Evolutionary conservation across 2,797 vertebrate species (phyloP).

Genomic region (Phrynocephalus forsythii): DNA sequence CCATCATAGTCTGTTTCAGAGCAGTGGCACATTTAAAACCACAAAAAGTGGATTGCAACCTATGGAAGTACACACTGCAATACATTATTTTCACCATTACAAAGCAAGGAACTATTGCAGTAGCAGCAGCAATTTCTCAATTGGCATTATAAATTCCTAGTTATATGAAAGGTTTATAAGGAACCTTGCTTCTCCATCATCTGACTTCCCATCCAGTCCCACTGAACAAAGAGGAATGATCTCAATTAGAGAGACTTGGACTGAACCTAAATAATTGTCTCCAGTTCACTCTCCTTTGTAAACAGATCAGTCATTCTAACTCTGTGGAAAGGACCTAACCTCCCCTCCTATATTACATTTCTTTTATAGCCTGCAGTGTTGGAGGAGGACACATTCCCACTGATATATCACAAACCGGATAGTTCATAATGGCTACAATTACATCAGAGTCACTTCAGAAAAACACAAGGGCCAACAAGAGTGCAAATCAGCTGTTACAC

Average conservation of each 20-base stretch:
- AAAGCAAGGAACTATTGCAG: too few species aligned
- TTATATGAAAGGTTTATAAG: too few species aligned
- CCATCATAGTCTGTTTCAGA: too few species aligned
- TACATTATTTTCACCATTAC: too few species aligned
- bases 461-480: slow-evolving; percentile 2
- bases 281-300: not conserved
- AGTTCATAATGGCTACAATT: slow-evolving; percentile 5
- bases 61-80: too few species aligned
- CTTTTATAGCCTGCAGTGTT: slow-evolving; percentile 28
- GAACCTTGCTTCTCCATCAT: too few species aligned
- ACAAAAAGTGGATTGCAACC: too few species aligned
- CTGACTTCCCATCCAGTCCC: not conserved
- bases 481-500: slow-evolving; percentile 5
- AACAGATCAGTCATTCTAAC: slow-evolving; percentile 24
- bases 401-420: not conserved
- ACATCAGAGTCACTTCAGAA: slow-evolving; percentile 40
- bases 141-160: too few species aligned
- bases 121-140: too few species aligned
- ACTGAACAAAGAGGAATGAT: not conserved
- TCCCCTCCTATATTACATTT: not conserved
- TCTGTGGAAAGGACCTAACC: slow-evolving; percentile 9
- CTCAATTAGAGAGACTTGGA: not conserved
- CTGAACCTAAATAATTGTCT: not conserved
- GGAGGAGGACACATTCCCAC: slow-evolving; percentile 32
- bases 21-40: too few species aligned